Percentiles rank a stretch among this genome's conserved stretches.
Evolutionary conservation across 2,888 invertebrate genomes (phyloP).

Genomic region (Nephrocerus scutellatus): DNA sequence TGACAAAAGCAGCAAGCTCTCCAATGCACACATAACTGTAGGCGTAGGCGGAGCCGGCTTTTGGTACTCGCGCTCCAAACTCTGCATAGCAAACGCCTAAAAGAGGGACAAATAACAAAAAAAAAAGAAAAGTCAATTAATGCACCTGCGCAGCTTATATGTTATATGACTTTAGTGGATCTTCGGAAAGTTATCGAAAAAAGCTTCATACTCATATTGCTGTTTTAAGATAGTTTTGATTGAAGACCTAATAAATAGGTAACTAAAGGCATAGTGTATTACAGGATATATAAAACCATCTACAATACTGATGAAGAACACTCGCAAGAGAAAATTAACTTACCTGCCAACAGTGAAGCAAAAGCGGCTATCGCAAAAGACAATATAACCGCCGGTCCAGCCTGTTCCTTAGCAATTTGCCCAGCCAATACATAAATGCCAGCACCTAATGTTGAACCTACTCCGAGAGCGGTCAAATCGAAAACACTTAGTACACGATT

Average conservation of each 20-base stretch:
- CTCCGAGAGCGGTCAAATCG: conserved; percentile 72
- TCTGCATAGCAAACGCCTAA: conserved; percentile 82
- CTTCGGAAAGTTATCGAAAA: too few relatives aligned
- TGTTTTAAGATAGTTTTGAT: background rate
- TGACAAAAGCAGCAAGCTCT: conserved; percentile 76
- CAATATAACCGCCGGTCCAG: conserved; percentile 79
- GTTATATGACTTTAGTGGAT: background rate
- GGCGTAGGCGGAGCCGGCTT: conserved; percentile 81
- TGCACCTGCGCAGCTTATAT: background rate
- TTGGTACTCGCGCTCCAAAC: conserved; percentile 75
- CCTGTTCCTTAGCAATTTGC: conserved; percentile 63
- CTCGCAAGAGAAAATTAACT: too few relatives aligned
- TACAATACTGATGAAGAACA: too few relatives aligned
- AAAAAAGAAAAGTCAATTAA: conserved; percentile 1
- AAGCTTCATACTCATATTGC: too few relatives aligned
- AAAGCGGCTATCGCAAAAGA: conserved; percentile 84
- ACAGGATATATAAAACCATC: too few relatives aligned
- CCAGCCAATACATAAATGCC: conserved; percentile 85
- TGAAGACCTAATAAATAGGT: too few relatives aligned
- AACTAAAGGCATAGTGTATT: too few relatives aligned
- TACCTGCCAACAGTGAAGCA: conserved; percentile 79
- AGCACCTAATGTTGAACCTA: conserved; percentile 77
- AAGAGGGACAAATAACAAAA: conserved; percentile 27
- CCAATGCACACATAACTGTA: conserved; percentile 79
- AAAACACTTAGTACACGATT: conserved; percentile 41